Conservation (phyloP, 2,113 vertebrate species). For the Cettia cetti region DNA sequence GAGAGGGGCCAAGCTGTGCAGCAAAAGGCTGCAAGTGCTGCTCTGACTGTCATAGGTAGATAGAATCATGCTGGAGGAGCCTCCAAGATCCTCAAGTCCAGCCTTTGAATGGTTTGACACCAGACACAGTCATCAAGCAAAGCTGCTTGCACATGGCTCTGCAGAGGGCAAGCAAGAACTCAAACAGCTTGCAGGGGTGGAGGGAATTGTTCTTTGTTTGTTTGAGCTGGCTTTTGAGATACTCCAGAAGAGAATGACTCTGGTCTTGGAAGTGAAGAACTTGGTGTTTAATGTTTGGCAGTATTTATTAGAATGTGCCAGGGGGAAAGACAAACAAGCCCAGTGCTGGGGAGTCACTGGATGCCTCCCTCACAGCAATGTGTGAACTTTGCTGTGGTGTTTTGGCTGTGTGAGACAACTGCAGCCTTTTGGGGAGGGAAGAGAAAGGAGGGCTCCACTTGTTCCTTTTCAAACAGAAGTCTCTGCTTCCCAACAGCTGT, state of each 20-base stretch:
- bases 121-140: not conserved
- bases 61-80: not conserved
- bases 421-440: not conserved
- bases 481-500: not conserved
- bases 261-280: not conserved
- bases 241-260: not conserved
- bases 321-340: not conserved
- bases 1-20: not conserved
- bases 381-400: not conserved
- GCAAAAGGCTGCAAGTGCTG: not conserved
- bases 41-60: not conserved
- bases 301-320: not conserved
- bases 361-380: fast-evolving
- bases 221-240: not conserved
- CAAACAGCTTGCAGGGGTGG: too few relatives aligned
- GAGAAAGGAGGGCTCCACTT: not conserved
- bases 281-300: not conserved
- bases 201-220: not conserved
- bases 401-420: not conserved
- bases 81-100: not conserved
- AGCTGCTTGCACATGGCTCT: not conserved
- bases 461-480: not conserved
- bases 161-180: not conserved
- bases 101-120: not conserved
- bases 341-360: not conserved